Evolutionary conservation across 2,888 invertebrate genomes (phyloP), one percentile per base, ranked within the genome.

Genomic region (Cryptosula pallasiana): DNA sequence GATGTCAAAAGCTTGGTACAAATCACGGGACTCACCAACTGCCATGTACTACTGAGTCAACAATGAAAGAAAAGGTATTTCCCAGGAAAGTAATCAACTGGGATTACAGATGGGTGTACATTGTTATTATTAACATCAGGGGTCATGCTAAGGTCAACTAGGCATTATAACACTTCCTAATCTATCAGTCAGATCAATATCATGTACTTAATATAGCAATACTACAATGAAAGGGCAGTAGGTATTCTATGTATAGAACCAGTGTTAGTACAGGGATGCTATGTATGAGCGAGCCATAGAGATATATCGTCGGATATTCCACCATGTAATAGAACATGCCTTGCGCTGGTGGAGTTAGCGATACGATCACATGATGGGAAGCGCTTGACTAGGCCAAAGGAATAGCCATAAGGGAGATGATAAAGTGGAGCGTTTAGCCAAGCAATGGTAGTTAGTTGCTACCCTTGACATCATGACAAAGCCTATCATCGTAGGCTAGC

Each of bases 401-500:
- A 20, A 45, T 45, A 45, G 45, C 45, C 45, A 45, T 45, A 45
- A 45, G 45, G 9, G 45, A 45, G 5, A 20, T 45, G 45, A 45
- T 45, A 20, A 45, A 45, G 9, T 45, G 20, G 45, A 45, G 45
- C 45, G 20, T 45, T 45, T 20, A 45, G 5, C 20, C 45, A 13
- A 63, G 34, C 63, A 13, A 32, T 63, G 63, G 29, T 13, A 25
- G 34, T 1, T 63, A 63, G 13, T 63, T 16, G 32, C 34, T 25
- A 32, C 25, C 63, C 63, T 63, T 32, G 32, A 5, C 63, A 63
- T 5, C 23, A 20, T 5, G 16, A 25, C 16, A 20, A 55, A 63
- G 63, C 34, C 63, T 63, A 63, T 63, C 63, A 63, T 63, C 63
- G 32, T 63, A 16, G 34, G 63, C 63, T 25, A 25, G 32, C 63